A percentile compares a stretch with the other conserved stretches of the same genome.
phyloP scores from a whole-genome alignment of 2,888 invertebrate genomes.

The Podotricha telesiphe region DNA sequence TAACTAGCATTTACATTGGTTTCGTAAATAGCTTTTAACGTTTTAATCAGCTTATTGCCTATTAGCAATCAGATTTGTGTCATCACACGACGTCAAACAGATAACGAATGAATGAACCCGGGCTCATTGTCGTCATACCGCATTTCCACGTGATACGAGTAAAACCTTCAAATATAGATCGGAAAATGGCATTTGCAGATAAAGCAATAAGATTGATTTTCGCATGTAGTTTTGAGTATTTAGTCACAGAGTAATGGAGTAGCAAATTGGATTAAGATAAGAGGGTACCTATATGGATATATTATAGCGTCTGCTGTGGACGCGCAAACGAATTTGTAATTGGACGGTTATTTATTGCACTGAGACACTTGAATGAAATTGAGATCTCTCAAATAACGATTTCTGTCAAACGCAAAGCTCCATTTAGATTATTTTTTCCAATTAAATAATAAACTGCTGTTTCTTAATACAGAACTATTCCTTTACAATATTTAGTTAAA shows the following conservation, averaged over 20 bases:
- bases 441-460: neutral
- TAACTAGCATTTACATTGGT: neutral
- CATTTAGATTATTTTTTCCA: neutral
- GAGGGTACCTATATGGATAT: constrained; percentile 30
- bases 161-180: neutral
- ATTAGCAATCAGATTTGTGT: constrained; percentile 47
- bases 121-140: constrained; percentile 36
- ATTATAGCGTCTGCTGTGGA: constrained; percentile 29
- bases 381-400: no score
- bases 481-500: no score
- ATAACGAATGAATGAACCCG: constrained; percentile 43
- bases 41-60: constrained; percentile 47
- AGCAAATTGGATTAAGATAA: constrained; percentile 42
- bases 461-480: no score
- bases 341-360: constrained; percentile 23
- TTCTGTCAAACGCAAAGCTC: constrained; percentile 8
- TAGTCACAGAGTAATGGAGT: constrained; percentile 9
- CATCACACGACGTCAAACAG: constrained; percentile 46
- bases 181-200: neutral
- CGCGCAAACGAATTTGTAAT: constrained; percentile 17
- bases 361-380: constrained; percentile 12
- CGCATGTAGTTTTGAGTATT: constrained; percentile 2
- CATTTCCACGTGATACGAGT: neutral
- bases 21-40: constrained; percentile 21
- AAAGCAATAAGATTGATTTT: constrained; percentile 6